These are phyloP conservation scores for Thripadectes ignobilis DNA, from an alignment of 2,797 vertebrate genomes.

Conservation along the genomic window DNA sequence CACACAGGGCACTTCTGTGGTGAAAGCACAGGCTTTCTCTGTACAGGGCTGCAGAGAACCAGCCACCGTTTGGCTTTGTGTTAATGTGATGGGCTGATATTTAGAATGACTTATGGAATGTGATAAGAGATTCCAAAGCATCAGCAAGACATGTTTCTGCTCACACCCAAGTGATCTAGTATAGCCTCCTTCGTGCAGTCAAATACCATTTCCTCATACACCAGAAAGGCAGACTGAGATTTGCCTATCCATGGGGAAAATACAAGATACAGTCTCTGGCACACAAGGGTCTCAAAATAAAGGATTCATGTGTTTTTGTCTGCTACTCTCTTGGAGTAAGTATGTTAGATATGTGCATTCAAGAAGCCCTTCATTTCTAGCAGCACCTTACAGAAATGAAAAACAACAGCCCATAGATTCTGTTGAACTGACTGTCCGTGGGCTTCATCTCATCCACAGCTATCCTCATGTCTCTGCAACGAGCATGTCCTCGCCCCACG, in stretches of 20 bases:
- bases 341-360: background rate
- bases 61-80: background rate
- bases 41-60: background rate
- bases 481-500: rapidly evolving
- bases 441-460: background rate
- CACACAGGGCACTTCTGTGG: background rate
- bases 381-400: background rate
- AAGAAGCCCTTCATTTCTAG: background rate
- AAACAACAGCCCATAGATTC: background rate
- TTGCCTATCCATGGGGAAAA: background rate
- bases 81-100: background rate
- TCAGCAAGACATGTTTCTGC: background rate
- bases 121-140: background rate
- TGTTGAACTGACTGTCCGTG: background rate
- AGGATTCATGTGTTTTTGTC: background rate
- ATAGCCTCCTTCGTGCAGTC: background rate
- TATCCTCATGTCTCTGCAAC: background rate
- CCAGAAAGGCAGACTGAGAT: background rate
- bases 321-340: background rate
- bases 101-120: background rate
- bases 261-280: background rate
- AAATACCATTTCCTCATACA: background rate
- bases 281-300: background rate
- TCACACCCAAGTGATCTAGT: background rate
- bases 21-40: background rate